Evolutionary conservation across 2,888 invertebrate species (phyloP).

Genomic region (Nezara viridula): DNA sequence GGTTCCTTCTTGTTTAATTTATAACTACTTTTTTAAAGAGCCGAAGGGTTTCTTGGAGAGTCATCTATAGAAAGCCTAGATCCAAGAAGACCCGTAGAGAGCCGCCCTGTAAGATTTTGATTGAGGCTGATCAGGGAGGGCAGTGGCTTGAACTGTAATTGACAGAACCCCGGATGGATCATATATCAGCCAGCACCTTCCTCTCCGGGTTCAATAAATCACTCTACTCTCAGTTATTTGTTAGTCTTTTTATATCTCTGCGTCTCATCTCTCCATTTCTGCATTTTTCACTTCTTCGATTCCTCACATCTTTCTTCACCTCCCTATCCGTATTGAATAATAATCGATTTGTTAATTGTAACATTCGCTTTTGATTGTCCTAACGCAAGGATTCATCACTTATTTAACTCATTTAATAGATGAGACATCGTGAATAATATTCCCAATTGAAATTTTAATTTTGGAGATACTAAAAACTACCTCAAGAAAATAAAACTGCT

Average conservation of each 20-base stretch:
- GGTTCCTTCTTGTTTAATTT: too few species aligned
- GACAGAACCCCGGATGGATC: not conserved
- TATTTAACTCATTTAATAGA: too few species aligned
- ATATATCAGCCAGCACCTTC: not conserved
- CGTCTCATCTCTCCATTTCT: conserved; percentile 21
- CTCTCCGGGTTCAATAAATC: not conserved
- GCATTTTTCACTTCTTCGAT: conserved; percentile 34
- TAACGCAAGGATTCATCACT: not conserved
- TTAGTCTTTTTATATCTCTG: not conserved
- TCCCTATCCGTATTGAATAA: not conserved
- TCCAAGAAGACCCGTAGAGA: too few species aligned
- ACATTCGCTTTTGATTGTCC: not conserved
- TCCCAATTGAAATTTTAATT: not conserved
- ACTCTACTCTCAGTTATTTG: not conserved
- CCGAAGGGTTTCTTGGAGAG: too few species aligned
- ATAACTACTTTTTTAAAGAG: too few species aligned
- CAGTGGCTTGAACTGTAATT: not conserved
- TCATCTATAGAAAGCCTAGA: too few species aligned
- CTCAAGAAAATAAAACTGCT: too few species aligned
- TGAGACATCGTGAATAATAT: not conserved
- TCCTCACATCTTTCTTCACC: not conserved
- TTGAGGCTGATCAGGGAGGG: not conserved
- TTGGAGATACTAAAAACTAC: not conserved
- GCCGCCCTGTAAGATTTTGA: not conserved
- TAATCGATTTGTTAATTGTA: not conserved